Evolutionary conservation across 2,113 vertebrate species (phyloP).

Genomic region (Mustela nigripes): DNA sequence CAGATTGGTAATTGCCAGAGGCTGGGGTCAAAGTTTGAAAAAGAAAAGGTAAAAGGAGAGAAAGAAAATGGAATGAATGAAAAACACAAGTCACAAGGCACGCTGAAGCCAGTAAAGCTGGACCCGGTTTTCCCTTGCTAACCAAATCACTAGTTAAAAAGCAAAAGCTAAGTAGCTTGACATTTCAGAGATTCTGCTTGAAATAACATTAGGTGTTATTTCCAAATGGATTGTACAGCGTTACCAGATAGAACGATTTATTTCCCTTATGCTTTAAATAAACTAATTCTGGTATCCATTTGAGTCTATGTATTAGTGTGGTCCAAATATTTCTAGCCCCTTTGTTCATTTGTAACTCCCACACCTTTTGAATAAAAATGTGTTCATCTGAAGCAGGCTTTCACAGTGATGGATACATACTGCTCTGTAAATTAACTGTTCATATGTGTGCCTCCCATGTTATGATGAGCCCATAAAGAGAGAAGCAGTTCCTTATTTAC

Average conservation of each 20-base stretch:
- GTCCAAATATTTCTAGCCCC: background rate
- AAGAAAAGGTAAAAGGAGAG: background rate
- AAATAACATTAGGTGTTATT: slow-evolving; percentile 30
- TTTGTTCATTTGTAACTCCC: background rate
- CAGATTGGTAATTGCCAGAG: background rate
- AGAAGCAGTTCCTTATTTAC: background rate
- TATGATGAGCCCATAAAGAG: background rate
- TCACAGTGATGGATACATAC: background rate
- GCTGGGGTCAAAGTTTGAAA: background rate
- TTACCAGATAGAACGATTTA: slow-evolving; percentile 19
- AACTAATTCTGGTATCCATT: background rate
- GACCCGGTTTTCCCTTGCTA: background rate
- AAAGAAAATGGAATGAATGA: slow-evolving; percentile 25
- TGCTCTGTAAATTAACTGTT: background rate
- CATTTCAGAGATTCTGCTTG: slow-evolving; percentile 12
- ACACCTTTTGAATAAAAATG: background rate
- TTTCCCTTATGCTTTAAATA: background rate
- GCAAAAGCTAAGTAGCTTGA: background rate
- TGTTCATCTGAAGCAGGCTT: background rate
- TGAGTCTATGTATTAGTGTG: background rate
- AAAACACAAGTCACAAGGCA: background rate
- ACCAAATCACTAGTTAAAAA: slow-evolving; percentile 47
- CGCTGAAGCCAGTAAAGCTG: background rate
- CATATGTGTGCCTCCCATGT: background rate
- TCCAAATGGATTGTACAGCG: background rate